Conservation (phyloP, 2,888 invertebrate species). For the Drosophila mulleri region DNA sequence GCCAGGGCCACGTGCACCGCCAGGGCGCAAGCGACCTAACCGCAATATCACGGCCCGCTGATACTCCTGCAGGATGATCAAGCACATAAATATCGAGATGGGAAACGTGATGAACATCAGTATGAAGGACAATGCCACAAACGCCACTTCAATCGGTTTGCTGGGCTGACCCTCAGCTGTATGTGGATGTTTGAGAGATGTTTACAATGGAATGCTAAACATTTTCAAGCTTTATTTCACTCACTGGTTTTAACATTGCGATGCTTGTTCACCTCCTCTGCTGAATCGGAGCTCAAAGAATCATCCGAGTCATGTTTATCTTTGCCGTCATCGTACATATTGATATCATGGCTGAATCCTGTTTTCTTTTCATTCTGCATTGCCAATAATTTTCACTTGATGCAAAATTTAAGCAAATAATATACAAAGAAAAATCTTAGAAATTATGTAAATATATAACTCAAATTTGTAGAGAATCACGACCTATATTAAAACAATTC, state of each 20-base stretch:
- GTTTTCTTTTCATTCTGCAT: not conserved
- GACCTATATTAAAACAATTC: not conserved
- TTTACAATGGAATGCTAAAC: no score
- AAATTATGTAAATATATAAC: not conserved
- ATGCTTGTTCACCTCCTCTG: slow-evolving; percentile 1
- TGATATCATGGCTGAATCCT: not conserved
- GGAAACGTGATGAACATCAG: slow-evolving; percentile 75
- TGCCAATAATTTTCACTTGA: not conserved
- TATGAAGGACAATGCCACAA: slow-evolving; percentile 63
- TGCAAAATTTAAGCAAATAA: slow-evolving; percentile 1
- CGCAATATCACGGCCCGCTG: slow-evolving; percentile 88
- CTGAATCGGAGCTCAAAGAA: slow-evolving; percentile 31
- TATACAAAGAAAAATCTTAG: not conserved
- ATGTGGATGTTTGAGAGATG: not conserved
- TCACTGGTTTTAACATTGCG: slow-evolving; percentile 60
- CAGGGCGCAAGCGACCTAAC: slow-evolving; percentile 85
- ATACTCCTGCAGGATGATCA: slow-evolving; percentile 86
- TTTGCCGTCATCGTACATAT: no score
- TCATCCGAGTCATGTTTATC: slow-evolving; percentile 11
- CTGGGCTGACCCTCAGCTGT: slow-evolving; percentile 47
- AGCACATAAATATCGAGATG: slow-evolving; percentile 69
- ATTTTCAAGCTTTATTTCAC: not conserved
- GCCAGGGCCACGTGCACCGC: slow-evolving; percentile 86
- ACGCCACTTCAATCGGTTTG: slow-evolving; percentile 49
- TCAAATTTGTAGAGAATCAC: not conserved